These are phyloP conservation scores for Bombyx huttoni DNA, from an alignment of 2,888 invertebrate genomes.

Conservation along the genomic window DNA sequence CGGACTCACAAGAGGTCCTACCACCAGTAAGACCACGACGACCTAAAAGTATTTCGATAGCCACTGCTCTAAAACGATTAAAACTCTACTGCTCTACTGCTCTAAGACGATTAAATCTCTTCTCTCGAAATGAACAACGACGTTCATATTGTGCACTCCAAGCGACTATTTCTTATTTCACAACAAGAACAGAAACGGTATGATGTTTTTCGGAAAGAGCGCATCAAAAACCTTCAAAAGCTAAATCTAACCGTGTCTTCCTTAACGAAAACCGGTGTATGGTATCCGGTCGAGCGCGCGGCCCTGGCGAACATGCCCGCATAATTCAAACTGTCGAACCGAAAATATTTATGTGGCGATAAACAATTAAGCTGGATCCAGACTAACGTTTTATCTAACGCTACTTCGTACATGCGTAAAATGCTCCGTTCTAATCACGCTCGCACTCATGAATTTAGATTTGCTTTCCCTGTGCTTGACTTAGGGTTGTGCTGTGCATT, in stretches of 20 bases:
- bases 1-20: too few species aligned
- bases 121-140: too few species aligned
- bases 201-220: too few species aligned
- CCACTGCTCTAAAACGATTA: too few species aligned
- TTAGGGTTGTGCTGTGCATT: constrained; percentile 13
- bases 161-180: too few species aligned
- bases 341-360: constrained; percentile 18
- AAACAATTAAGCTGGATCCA: constrained; percentile 40
- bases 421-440: constrained; percentile 38
- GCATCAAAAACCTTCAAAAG: too few species aligned
- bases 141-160: too few species aligned
- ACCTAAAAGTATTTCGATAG: too few species aligned
- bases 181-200: too few species aligned
- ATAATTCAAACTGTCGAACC: constrained; percentile 25
- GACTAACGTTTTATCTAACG: constrained; percentile 35
- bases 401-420: constrained; percentile 25
- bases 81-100: too few species aligned
- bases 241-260: neutral
- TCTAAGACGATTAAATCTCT: too few species aligned
- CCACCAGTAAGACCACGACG: too few species aligned
- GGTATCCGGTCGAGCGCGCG: neutral
- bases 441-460: constrained; percentile 46
- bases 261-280: neutral
- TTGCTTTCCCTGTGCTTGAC: constrained; percentile 13
- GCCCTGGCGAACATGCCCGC: constrained; percentile 3